Evolutionary conservation across 2,113 vertebrate species (phyloP).

Genomic region (Acinonyx jubatus): DNA sequence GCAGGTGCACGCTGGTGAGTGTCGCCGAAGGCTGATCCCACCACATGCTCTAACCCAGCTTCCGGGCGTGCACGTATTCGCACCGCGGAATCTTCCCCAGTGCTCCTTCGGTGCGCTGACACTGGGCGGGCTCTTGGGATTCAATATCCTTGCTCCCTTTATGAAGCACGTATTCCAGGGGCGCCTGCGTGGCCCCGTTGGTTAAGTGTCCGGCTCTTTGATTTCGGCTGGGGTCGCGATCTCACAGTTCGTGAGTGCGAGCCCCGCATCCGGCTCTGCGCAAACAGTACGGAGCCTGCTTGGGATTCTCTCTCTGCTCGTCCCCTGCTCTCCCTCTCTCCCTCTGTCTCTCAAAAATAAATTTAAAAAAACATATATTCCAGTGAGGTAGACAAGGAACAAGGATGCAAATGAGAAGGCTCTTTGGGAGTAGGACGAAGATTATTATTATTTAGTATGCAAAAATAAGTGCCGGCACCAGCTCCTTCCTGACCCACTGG

Average conservation of each 20-base stretch:
- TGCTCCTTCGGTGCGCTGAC: accelerated
- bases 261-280: too few relatives aligned
- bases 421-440: accelerated
- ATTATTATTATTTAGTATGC: accelerated
- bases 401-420: accelerated
- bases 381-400: accelerated
- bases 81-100: accelerated
- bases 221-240: too few relatives aligned
- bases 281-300: too few relatives aligned
- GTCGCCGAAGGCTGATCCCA: accelerated
- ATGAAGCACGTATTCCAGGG: too few relatives aligned
- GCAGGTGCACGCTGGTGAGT: accelerated
- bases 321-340: too few relatives aligned
- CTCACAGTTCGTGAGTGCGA: too few relatives aligned
- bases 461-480: accelerated
- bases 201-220: too few relatives aligned
- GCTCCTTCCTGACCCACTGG: background rate
- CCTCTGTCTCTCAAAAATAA: too few relatives aligned
- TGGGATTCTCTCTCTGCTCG: too few relatives aligned
- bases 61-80: accelerated
- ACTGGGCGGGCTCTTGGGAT: background rate
- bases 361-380: background rate
- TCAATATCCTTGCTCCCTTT: accelerated
- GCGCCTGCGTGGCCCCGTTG: too few relatives aligned
- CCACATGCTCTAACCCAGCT: background rate